Conservation (phyloP, 2,797 vertebrate species). For the Kryptopterus vitreolus region DNA sequence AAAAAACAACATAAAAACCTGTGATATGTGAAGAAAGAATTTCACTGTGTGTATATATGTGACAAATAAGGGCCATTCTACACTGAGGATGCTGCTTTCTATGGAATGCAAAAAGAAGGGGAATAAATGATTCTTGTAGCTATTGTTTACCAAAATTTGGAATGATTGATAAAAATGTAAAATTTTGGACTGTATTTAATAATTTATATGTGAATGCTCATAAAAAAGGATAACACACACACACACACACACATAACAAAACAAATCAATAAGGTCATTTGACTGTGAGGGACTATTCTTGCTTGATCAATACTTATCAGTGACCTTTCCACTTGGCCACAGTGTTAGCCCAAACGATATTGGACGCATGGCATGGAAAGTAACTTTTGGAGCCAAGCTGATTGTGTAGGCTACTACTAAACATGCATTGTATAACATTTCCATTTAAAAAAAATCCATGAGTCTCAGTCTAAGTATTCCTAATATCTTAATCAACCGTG, state of each 20-base stretch:
- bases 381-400: conserved; percentile 1
- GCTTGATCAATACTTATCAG: conserved; percentile 77
- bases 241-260: conserved; percentile 52
- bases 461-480: conserved; percentile 71
- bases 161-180: background rate
- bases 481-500: conserved; percentile 59
- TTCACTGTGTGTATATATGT: too few species aligned
- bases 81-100: conserved; percentile 31
- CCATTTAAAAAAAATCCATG: conserved; percentile 57
- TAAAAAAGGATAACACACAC: conserved; percentile 17
- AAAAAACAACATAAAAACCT: too few species aligned
- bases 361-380: conserved; percentile 55
- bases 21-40: too few species aligned
- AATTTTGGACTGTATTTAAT: background rate
- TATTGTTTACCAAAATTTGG: conserved; percentile 15
- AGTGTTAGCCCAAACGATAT: conserved; percentile 63
- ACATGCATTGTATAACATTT: conserved; percentile 60
- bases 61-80: too few species aligned
- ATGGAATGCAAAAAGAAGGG: background rate
- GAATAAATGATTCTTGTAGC: conserved; percentile 15
- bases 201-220: background rate
- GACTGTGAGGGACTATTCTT: conserved; percentile 50
- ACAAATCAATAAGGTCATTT: conserved; percentile 71
- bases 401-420: conserved; percentile 55
- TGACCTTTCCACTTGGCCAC: conserved; percentile 68